Evolutionary conservation across 1,140 invertebrate genomes (phyloP).

Genomic region (Aphidius gifuensis): DNA sequence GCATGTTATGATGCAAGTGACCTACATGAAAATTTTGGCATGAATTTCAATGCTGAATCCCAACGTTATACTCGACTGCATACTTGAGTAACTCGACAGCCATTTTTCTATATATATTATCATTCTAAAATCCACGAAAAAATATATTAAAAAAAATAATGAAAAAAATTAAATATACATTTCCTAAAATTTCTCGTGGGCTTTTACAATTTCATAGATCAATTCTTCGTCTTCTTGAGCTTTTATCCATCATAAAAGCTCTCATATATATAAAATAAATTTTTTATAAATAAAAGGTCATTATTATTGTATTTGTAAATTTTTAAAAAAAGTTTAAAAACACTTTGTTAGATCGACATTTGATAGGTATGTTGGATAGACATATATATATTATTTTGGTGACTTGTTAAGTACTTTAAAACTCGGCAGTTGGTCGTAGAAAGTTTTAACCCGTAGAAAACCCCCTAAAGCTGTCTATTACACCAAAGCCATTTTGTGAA

Average conservation of each 20-base stretch:
- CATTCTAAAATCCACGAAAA: too few species aligned
- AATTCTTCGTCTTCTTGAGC: too few species aligned
- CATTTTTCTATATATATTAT: too few species aligned
- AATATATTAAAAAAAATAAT: too few species aligned
- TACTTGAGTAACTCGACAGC: background rate
- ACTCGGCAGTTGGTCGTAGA: too few species aligned
- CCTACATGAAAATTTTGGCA: conserved; percentile 9
- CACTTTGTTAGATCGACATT: conserved; percentile 26
- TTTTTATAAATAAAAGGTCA: too few species aligned
- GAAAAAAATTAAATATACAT: too few species aligned
- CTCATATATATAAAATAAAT: too few species aligned
- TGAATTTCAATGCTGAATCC: background rate
- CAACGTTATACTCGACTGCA: background rate
- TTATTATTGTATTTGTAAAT: background rate
- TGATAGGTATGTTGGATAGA: background rate
- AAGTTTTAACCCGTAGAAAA: conserved; percentile 6
- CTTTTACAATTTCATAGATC: too few species aligned
- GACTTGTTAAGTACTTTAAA: background rate
- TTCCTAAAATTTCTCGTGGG: too few species aligned
- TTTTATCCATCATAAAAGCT: too few species aligned
- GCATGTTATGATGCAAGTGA: conserved; percentile 3
- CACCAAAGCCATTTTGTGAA: conserved; percentile 14
- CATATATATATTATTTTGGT: background rate
- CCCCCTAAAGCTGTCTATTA: conserved; percentile 26
- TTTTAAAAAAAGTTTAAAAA: conserved; percentile 3